These are phyloP conservation scores for Fukomys damarensis DNA, from an alignment of 2,113 vertebrate species.

Conservation along the genomic window DNA sequence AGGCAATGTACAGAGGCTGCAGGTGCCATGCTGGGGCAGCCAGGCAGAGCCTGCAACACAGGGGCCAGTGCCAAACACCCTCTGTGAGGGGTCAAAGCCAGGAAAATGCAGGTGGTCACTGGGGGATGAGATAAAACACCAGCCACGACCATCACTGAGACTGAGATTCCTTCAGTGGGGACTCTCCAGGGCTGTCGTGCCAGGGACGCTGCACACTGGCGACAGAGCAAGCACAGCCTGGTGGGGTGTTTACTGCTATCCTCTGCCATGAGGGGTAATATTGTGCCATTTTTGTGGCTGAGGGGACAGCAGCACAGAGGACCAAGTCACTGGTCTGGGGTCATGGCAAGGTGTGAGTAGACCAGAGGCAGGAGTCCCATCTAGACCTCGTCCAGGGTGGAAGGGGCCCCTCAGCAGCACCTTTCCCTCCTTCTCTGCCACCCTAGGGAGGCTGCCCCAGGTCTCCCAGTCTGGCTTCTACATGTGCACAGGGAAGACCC, in stretches of 20 bases:
- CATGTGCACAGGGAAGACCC: not conserved
- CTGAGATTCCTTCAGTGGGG: not conserved
- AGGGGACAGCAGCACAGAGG: not conserved
- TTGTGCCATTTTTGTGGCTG: not conserved
- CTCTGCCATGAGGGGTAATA: not conserved
- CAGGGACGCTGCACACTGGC: not conserved
- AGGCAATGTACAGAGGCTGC: not conserved
- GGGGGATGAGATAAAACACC: not conserved
- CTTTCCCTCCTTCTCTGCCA: not conserved
- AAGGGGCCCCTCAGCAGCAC: rapidly evolving
- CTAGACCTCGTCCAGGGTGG: not conserved
- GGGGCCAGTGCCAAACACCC: not conserved
- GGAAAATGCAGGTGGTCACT: not conserved
- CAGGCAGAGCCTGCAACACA: not conserved
- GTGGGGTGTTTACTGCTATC: not conserved
- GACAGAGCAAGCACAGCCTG: no score
- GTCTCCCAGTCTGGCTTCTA: not conserved
- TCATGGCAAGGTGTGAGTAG: not conserved
- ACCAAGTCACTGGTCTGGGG: not conserved
- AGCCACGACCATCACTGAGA: not conserved
- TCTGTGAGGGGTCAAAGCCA: not conserved
- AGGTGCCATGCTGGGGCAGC: not conserved
- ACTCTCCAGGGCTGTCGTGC: not conserved
- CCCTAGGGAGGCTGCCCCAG: not conserved
- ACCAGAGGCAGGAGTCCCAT: not conserved